phyloP scores from a whole-genome alignment of 2,113 vertebrate species.

The Camelus dromedarius region DNA sequence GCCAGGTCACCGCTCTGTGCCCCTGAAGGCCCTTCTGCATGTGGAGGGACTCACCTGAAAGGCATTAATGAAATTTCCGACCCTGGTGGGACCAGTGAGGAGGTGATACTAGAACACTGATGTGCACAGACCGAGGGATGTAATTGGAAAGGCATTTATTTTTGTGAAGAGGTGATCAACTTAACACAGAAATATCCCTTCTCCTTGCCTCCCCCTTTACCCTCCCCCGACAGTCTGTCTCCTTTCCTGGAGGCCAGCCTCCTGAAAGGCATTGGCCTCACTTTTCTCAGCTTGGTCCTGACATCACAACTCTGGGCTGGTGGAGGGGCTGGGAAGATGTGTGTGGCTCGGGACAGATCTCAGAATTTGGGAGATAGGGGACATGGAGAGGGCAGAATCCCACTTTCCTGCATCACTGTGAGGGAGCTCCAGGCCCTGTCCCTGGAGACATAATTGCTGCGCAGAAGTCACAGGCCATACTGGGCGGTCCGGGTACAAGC shows the following conservation, averaged over 20 bases:
- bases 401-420: conserved; percentile 73
- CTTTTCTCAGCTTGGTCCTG: neutral
- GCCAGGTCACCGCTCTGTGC: neutral
- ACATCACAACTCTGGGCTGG: neutral
- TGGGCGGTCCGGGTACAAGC: conserved; percentile 45
- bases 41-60: neutral
- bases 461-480: conserved; percentile 62
- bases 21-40: neutral
- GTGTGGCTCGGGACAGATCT: neutral
- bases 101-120: neutral
- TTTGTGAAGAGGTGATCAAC: conserved; percentile 42
- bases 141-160: conserved; percentile 45
- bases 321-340: neutral
- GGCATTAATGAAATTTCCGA: neutral
- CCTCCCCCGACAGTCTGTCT: accelerated
- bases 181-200: neutral
- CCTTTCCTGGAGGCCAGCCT: neutral
- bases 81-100: neutral
- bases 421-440: conserved; percentile 60
- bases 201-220: neutral
- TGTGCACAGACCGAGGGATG: neutral
- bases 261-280: neutral
- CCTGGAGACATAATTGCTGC: conserved; percentile 57
- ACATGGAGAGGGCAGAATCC: neutral
- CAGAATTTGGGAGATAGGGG: neutral